phyloP scores from a whole-genome alignment of 2,888 invertebrate species.

The Oxytorus armatus region DNA sequence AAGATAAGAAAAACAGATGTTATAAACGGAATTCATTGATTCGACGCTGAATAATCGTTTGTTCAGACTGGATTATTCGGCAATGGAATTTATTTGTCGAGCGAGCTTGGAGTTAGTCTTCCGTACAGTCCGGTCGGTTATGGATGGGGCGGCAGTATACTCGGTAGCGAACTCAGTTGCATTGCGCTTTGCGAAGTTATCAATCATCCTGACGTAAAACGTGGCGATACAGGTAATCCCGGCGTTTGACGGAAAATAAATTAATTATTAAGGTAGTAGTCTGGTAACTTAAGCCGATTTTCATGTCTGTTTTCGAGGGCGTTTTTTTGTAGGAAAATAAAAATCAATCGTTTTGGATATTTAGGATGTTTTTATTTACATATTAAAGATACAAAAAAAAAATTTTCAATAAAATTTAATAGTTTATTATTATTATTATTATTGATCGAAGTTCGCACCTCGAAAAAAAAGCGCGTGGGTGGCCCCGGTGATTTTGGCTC shows the following conservation, averaged over 20 bases:
- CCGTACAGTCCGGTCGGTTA: conserved; percentile 90
- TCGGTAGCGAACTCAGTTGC: conserved; percentile 91
- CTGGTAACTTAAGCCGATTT: no score
- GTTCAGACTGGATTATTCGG: conserved; percentile 86
- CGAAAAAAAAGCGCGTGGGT: no score
- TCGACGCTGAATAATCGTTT: conserved; percentile 80
- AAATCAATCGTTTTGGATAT: no score
- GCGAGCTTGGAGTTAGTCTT: conserved; percentile 90
- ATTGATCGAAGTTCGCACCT: no score
- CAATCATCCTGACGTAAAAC: conserved; percentile 88
- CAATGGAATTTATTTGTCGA: conserved; percentile 91
- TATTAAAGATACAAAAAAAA: no score
- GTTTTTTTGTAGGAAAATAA: no score
- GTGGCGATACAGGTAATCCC: conserved; percentile 78
- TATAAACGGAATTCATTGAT: conserved; percentile 2
- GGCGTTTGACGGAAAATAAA: not conserved
- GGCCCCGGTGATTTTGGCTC: no score
- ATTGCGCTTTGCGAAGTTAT: conserved; percentile 93
- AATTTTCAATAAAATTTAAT: no score
- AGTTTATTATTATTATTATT: no score
- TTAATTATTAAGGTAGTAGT: no score
- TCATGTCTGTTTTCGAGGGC: no score
- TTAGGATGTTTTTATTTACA: no score
- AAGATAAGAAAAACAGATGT: conserved; percentile 43
- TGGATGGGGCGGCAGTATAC: conserved; percentile 91